Percentiles rank a stretch among this genome's conserved stretches.
Evolutionary conservation across 2,888 invertebrate genomes (phyloP).

Genomic region (Callimorpha dominula): DNA sequence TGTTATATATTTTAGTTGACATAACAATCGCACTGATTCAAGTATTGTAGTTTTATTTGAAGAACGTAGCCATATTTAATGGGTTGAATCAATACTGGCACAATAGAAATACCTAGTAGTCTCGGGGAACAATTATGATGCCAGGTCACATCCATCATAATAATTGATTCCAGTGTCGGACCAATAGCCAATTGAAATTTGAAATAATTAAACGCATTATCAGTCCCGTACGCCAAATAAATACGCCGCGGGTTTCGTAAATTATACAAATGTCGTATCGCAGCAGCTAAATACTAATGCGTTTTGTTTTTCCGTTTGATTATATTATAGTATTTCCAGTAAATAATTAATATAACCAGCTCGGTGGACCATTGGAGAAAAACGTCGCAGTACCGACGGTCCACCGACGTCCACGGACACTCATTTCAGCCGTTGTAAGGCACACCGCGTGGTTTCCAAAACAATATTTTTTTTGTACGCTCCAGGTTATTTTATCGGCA

Average conservation of each 20-base stretch:
- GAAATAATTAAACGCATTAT: constrained; percentile 9
- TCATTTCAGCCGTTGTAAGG: too few relatives aligned
- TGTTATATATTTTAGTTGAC: too few relatives aligned
- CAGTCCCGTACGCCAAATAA: background rate
- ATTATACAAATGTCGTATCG: constrained; percentile 3
- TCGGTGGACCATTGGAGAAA: too few relatives aligned
- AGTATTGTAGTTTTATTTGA: too few relatives aligned
- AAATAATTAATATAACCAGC: too few relatives aligned
- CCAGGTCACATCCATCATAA: background rate
- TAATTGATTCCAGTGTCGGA: background rate
- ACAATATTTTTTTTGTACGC: too few relatives aligned
- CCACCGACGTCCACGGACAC: too few relatives aligned
- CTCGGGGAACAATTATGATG: background rate
- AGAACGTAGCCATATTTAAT: background rate
- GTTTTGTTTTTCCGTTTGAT: background rate
- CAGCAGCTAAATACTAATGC: background rate
- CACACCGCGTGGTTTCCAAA: too few relatives aligned
- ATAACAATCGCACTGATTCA: too few relatives aligned
- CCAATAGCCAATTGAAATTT: background rate
- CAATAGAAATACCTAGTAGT: background rate
- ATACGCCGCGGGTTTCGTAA: background rate
- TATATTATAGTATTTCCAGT: background rate
- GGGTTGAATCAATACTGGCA: background rate
- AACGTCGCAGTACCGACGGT: too few relatives aligned
- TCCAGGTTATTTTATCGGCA: too few relatives aligned